phyloP scores from a whole-genome alignment of 1,140 invertebrate species.

The Phymastichus coffea region DNA sequence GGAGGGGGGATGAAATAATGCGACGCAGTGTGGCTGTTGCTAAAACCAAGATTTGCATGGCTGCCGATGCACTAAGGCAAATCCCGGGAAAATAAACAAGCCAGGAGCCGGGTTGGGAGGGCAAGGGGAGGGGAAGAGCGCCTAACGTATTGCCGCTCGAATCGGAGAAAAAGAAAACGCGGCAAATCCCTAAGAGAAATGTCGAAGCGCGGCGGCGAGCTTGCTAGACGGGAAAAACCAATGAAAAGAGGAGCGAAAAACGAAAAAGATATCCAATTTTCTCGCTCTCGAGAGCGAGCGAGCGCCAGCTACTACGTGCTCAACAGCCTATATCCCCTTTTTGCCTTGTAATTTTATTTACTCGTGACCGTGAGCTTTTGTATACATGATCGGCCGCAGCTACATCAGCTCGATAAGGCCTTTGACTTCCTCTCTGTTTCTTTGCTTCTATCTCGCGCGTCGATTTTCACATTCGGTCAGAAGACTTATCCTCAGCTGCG shows the following conservation, averaged over 20 bases:
- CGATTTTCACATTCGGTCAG: no score
- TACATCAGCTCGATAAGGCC: no score
- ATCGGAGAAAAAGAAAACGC: not conserved
- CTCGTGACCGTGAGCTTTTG: no score
- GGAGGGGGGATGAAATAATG: no score
- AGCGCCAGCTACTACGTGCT: conserved; percentile 11
- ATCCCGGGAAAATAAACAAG: conserved; percentile 26
- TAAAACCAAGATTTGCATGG: conserved; percentile 25
- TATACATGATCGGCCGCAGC: no score
- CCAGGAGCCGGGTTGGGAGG: no score
- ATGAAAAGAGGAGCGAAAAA: not conserved
- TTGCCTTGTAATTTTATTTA: conserved; percentile 28
- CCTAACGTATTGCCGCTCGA: not conserved
- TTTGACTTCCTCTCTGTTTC: no score
- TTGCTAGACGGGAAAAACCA: not conserved
- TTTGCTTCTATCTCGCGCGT: no score
- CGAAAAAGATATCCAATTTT: conserved; percentile 23
- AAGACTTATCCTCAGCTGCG: no score
- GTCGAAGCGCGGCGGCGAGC: conserved; percentile 2
- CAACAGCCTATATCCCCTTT: conserved; percentile 17
- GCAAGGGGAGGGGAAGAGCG: no score
- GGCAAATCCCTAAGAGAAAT: conserved; percentile 25
- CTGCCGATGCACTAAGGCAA: conserved; percentile 22
- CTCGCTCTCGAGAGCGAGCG: conserved; percentile 16
- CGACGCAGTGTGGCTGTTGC: no score